Evolutionary conservation across 1,140 invertebrate genomes (phyloP), one percentile per base, ranked within the genome.

Genomic region (Meloidogyne exigua): DNA sequence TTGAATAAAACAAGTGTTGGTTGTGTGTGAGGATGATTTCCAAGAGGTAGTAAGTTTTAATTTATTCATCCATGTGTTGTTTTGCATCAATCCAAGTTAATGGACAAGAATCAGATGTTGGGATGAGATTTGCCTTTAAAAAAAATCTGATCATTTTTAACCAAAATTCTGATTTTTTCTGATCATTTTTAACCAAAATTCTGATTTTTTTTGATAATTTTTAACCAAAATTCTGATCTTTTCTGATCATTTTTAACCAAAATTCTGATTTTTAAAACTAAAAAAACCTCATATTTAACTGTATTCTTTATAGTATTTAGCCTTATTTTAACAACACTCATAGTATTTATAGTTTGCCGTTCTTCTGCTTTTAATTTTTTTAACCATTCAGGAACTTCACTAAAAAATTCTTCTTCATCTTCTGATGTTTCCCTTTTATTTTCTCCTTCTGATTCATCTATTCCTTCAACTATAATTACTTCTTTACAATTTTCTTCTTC

Each of bases 1-100:
- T 39, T 39, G 3, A 39, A 39, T 39, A 39, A 39, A 39, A 9
- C 4, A 39, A 39, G 7, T 7, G 7, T 2, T 32, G 28, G 2
- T 2, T 32, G 28, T 39, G 3, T 39, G 36, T 39, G 36, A 39
- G 36, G 9, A n/a, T 39, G 3, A 39, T 39, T 39, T 9, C 10
- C 10, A 39, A 9, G 9, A 9, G 9, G 36, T 39, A 39, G 9
- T 39, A 39, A 39, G 7, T 32, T 7, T 39, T 9, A 39, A 39
- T 49, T 49, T 74, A 68, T 62, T 26, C 68, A 57, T 71, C 68
- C 68, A 71, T 71, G 11, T 71, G 68, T 62, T 71, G 42, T n/a
- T 28, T 71, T n/a, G 68, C 68, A 65, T 73, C 71, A 18, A 57
- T 21, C 71, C 71, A 73, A 36, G 0, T 73, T 28, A 73, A 36